These are phyloP conservation scores for Cranoglanis bouderius DNA, from an alignment of 2,113 vertebrate genomes.

Conservation along the genomic window DNA sequence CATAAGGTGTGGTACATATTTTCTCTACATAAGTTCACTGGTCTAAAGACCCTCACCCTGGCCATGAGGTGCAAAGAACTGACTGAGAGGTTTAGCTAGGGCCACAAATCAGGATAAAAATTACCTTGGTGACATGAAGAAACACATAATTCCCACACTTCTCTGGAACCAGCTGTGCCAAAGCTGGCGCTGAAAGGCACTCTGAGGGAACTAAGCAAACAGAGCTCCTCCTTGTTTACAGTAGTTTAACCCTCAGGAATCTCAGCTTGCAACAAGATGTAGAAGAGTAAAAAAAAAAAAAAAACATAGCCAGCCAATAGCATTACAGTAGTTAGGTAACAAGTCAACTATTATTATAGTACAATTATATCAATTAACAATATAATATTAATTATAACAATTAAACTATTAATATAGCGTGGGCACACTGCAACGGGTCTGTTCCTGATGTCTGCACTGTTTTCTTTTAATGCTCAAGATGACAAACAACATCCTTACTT, in stretches of 20 bases:
- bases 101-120: slow-evolving; percentile 1
- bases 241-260: slow-evolving; percentile 32
- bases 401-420: not conserved
- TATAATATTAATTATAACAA: not conserved
- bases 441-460: not conserved
- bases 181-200: slow-evolving; percentile 19
- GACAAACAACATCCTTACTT: not conserved
- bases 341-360: too few species aligned
- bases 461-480: not conserved
- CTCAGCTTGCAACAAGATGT: slow-evolving; percentile 27
- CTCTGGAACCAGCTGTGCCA: slow-evolving; percentile 2
- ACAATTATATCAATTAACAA: too few species aligned
- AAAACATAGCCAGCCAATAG: not conserved
- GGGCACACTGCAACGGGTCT: not conserved
- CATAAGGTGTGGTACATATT: slow-evolving; percentile 1
- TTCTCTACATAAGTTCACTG: not conserved
- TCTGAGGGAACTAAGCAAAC: slow-evolving; percentile 36
- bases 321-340: not conserved
- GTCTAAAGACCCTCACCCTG: not conserved
- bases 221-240: slow-evolving; percentile 44
- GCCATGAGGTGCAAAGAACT: slow-evolving; percentile 7
- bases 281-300: not conserved
- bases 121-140: slow-evolving; percentile 25
- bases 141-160: not conserved
- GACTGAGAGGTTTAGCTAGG: not conserved